Evolutionary conservation across 2,113 vertebrate species (phyloP), one percentile per base, ranked within the genome.

Genomic region (Spea multiplicata): DNA sequence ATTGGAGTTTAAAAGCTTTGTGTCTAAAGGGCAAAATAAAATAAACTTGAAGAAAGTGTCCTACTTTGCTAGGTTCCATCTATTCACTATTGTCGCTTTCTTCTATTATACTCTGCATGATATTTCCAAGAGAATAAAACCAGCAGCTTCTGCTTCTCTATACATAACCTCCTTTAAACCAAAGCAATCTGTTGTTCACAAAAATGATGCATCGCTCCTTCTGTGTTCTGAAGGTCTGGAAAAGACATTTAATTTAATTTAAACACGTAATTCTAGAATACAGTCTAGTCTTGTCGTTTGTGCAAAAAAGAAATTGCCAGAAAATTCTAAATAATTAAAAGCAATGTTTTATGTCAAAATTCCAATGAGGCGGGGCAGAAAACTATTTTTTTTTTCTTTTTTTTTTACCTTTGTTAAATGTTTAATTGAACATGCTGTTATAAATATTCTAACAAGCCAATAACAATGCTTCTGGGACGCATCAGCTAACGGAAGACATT

Each of bases 31-130:
- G 64, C 64, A 75, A 79, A 65, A 71, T 66, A 78, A 52, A 73
- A 74, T 68, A 69, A 55, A 73, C 59, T 67, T 68, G 57, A 52
- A 68, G 62, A 49, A 66, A 47, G 78, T 74, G 77, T 74, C 78
- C 78, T 74, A 80, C 66, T 80, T 80, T 74, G 78, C 71, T 80
- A 73, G 71, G 74, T 80, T 80, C 73, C 78, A 64, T 80, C 78
- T 74, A 80, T 80, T 80, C 71, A 80, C 52, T 17, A 73, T 73
- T 79, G 76, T 79, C 59, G 49, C 61, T 66, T 53, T 44, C 44
- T 49, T 74, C 71, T 74, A 65, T 74, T 74, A 74, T 59, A 9
- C 62, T 49, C 71, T 59, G 71, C 65, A 68, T 57, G 52, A 74
- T 67, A 74, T 61, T 61, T 14, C 13, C 53, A 62, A 59, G 45